Percentiles rank a stretch among this genome's conserved stretches.
Conservation (phyloP, 2,113 vertebrate genomes). For the Megaceryle torquata region DNA sequence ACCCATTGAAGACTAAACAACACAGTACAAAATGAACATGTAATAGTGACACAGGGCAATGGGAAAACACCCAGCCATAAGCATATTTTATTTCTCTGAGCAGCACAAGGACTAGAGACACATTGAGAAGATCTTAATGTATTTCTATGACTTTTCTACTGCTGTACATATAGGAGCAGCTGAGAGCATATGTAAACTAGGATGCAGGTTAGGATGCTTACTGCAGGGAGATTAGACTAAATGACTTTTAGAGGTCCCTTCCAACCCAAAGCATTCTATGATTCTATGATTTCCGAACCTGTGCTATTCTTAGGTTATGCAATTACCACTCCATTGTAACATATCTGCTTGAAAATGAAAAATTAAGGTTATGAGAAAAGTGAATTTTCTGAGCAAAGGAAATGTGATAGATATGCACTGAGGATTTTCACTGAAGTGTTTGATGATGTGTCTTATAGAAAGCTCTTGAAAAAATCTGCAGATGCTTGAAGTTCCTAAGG, state of each 20-base stretch:
- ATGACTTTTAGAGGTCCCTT: no score
- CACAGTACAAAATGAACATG: not conserved
- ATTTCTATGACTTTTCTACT: not conserved
- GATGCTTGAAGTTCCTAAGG: not conserved
- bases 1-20: not conserved
- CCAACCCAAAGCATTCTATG: no score
- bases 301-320: not conserved
- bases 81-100: not conserved
- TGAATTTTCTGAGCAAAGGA: not conserved
- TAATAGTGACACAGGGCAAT: not conserved
- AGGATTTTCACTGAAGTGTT: not conserved
- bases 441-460: not conserved
- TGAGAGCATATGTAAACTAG: not conserved
- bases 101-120: not conserved
- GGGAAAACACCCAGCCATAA: not conserved
- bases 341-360: not conserved
- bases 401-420: not conserved
- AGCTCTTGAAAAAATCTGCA: not conserved
- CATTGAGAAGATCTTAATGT: not conserved
- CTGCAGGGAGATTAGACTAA: no score
- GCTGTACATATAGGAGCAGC: not conserved
- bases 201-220: not conserved
- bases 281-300: not conserved
- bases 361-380: not conserved
- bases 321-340: not conserved